Evolutionary conservation across 1,140 invertebrate genomes (phyloP).

Genomic region (Zaprionus gabonicus): DNA sequence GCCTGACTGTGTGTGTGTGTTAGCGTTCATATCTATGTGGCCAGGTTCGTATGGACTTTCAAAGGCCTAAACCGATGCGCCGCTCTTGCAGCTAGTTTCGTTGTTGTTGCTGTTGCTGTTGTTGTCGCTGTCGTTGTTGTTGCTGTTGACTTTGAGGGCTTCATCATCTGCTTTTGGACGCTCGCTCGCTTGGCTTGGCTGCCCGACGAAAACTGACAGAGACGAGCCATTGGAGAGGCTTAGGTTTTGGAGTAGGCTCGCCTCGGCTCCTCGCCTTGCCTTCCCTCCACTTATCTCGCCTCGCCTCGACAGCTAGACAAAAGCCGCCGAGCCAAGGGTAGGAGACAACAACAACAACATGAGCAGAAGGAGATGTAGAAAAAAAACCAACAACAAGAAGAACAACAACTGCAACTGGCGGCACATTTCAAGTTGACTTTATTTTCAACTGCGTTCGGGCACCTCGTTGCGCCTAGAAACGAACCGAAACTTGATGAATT

Average conservation of each 20-base stretch:
- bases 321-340: constrained; percentile 63
- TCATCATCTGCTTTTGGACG: constrained; percentile 81
- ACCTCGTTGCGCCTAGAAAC: constrained; percentile 41
- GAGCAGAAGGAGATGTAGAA: constrained; percentile 6
- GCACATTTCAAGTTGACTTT: constrained; percentile 82
- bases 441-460: constrained; percentile 66
- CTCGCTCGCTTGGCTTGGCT: constrained; percentile 57
- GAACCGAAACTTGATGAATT: constrained; percentile 81
- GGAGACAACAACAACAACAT: constrained; percentile 56
- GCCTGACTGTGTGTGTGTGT: constrained; percentile 24
- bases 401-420: constrained; percentile 54
- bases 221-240: constrained; percentile 71
- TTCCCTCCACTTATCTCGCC: background rate
- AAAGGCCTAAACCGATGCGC: constrained; percentile 81
- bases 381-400: constrained; percentile 31
- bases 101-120: constrained; percentile 30
- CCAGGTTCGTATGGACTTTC: constrained; percentile 65
- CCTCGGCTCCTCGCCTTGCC: constrained; percentile 24
- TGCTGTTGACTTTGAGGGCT: constrained; percentile 78
- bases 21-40: constrained; percentile 36
- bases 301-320: constrained; percentile 41
- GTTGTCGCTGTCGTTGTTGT: constrained; percentile 38
- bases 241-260: constrained; percentile 75
- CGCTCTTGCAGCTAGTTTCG: constrained; percentile 56
- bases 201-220: constrained; percentile 73